Percentiles rank a stretch among this genome's conserved stretches.
Evolutionary conservation across 2,888 invertebrate genomes (phyloP).

Genomic region (Encarsia formosa): DNA sequence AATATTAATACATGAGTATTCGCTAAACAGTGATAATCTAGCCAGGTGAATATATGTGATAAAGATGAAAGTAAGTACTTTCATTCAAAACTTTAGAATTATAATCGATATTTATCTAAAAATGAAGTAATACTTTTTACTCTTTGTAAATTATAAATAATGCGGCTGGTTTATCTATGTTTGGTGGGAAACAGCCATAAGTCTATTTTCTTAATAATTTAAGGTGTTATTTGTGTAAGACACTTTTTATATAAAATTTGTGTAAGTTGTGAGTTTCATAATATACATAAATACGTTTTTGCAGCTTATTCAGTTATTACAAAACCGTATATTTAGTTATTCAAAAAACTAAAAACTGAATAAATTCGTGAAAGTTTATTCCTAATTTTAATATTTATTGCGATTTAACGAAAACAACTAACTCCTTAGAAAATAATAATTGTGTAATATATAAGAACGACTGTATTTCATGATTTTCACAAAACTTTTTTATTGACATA

Average conservation of each 20-base stretch:
- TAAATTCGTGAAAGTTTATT: too few relatives aligned
- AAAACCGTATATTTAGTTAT: too few relatives aligned
- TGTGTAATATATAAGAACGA: too few relatives aligned
- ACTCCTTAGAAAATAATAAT: too few relatives aligned
- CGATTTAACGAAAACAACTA: too few relatives aligned
- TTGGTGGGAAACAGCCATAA: slow-evolving; percentile 26
- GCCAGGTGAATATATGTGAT: slow-evolving; percentile 26
- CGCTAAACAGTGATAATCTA: slow-evolving; percentile 28
- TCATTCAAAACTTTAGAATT: slow-evolving; percentile 5
- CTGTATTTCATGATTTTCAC: too few relatives aligned
- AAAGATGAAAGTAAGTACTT: slow-evolving; percentile 11
- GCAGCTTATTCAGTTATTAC: slow-evolving; percentile 14
- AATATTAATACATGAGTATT: slow-evolving; percentile 13
- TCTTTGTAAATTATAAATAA: slow-evolving; percentile 11
- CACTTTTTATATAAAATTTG: slow-evolving; percentile 25
- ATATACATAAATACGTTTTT: slow-evolving; percentile 3
- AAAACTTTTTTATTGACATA: too few relatives aligned
- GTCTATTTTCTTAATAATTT: slow-evolving; percentile 25
- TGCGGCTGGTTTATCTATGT: slow-evolving; percentile 28
- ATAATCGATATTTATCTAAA: not conserved
- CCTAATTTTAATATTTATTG: too few relatives aligned
- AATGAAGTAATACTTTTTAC: slow-evolving; percentile 8
- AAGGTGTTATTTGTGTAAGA: slow-evolving; percentile 18
- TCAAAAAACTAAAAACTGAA: too few relatives aligned
- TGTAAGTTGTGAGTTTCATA: slow-evolving; percentile 14